A percentile compares a stretch with the other conserved stretches of the same genome.
Conservation (phyloP, 2,113 vertebrate genomes). For the Cephalopholis sonnerati region DNA sequence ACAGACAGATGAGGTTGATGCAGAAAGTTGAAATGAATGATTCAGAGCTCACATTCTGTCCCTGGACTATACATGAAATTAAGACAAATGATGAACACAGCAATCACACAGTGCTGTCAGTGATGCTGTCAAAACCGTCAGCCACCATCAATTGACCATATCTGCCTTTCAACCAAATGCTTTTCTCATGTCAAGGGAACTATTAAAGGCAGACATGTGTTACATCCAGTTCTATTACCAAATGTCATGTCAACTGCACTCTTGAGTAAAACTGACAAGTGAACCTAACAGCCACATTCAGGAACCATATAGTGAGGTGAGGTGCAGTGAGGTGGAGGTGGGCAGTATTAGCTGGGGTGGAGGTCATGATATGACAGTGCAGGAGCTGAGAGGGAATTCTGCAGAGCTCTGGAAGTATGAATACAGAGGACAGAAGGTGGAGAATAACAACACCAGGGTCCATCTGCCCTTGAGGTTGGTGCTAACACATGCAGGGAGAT, state of each 20-base stretch:
- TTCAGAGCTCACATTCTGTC: neutral
- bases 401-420: too few species aligned
- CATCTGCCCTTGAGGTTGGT: too few species aligned
- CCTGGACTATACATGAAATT: neutral
- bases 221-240: slow-evolving; percentile 26
- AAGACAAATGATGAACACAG: slow-evolving; percentile 1
- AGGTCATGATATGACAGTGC: neutral
- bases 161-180: slow-evolving; percentile 7
- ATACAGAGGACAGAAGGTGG: too few species aligned
- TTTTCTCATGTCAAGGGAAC: slow-evolving; percentile 8
- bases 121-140: neutral
- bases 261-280: slow-evolving; percentile 38
- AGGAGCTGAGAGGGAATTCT: neutral
- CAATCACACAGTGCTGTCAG: neutral
- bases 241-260: slow-evolving; percentile 24
- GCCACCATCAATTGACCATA: neutral
- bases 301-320: slow-evolving; percentile 9
- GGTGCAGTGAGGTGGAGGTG: slow-evolving; percentile 9
- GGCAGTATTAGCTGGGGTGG: neutral
- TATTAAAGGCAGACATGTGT: slow-evolving; percentile 4
- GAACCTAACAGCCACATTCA: slow-evolving; percentile 11
- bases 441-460: too few species aligned
- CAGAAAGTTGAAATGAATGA: neutral
- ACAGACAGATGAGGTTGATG: neutral
- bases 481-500: too few species aligned